phyloP scores from a whole-genome alignment of 2,797 vertebrate genomes.

The Pteropus rufus region DNA sequence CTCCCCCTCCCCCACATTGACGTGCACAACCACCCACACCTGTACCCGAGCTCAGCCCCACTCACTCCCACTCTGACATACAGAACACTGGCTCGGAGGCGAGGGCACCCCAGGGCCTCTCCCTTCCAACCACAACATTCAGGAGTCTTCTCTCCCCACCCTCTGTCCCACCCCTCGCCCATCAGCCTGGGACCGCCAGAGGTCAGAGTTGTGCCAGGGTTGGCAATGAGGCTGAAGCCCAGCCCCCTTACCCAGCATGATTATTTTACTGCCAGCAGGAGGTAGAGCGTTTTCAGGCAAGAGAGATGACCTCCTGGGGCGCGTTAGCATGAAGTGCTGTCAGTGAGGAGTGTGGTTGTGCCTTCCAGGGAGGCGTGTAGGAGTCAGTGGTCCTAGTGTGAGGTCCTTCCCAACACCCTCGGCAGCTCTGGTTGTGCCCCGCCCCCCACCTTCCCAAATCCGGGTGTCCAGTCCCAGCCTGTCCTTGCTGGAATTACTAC shows the following conservation, averaged over 20 bases:
- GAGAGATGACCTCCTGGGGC: background rate
- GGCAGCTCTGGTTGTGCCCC: background rate
- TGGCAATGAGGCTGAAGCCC: background rate
- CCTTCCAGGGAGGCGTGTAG: background rate
- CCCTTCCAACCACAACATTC: background rate
- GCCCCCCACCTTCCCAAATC: background rate
- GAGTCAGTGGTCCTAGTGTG: background rate
- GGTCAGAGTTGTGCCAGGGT: background rate
- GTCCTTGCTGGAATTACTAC: background rate
- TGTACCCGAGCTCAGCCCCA: conserved; percentile 65
- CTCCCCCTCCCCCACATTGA: conserved; percentile 62
- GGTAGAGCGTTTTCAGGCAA: background rate
- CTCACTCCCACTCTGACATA: conserved; percentile 57
- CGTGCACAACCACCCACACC: conserved; percentile 71
- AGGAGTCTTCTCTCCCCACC: background rate
- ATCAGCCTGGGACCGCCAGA: background rate
- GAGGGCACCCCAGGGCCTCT: background rate
- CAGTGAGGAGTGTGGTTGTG: background rate
- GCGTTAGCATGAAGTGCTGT: background rate
- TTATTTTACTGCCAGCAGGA: background rate
- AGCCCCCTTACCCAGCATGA: background rate
- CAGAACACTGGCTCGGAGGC: background rate
- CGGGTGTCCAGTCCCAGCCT: background rate
- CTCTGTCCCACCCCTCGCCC: background rate
- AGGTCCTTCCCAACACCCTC: background rate